phyloP scores from a whole-genome alignment of 2,113 vertebrate species.

The Athene cunicularia region DNA sequence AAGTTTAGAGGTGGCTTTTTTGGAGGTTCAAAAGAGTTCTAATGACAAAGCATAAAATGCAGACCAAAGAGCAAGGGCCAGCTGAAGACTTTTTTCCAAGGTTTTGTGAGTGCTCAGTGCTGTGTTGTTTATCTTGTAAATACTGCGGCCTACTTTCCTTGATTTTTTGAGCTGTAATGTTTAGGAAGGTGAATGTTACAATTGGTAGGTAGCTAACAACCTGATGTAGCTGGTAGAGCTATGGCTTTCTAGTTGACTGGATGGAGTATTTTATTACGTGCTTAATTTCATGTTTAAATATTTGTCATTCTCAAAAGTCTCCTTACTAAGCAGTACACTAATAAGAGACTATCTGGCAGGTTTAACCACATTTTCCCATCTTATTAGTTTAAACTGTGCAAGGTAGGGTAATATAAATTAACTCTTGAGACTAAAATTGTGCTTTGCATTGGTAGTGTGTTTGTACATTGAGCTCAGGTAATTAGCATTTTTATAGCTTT shows the following conservation, averaged over 20 bases:
- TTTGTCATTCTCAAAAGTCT: constrained; percentile 14
- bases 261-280: constrained; percentile 40
- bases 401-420: neutral
- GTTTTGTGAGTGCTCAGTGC: neutral
- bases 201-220: neutral
- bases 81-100: neutral
- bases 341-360: constrained; percentile 18
- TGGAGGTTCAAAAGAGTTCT: neutral
- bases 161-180: neutral
- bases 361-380: constrained; percentile 35
- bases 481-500: constrained; percentile 66
- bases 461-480: constrained; percentile 9
- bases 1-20: neutral
- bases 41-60: neutral
- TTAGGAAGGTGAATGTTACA: neutral
- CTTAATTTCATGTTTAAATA: constrained; percentile 51
- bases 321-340: constrained; percentile 13
- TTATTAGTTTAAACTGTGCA: constrained; percentile 14
- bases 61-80: neutral
- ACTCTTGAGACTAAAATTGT: constrained; percentile 27
- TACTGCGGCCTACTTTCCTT: neutral
- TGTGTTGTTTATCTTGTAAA: neutral
- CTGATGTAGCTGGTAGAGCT: neutral
- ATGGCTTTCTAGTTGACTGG: constrained; percentile 6
- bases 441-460: neutral